Evolutionary conservation across 1,140 invertebrate species (phyloP).

Genomic region (Eumeta japonica): DNA sequence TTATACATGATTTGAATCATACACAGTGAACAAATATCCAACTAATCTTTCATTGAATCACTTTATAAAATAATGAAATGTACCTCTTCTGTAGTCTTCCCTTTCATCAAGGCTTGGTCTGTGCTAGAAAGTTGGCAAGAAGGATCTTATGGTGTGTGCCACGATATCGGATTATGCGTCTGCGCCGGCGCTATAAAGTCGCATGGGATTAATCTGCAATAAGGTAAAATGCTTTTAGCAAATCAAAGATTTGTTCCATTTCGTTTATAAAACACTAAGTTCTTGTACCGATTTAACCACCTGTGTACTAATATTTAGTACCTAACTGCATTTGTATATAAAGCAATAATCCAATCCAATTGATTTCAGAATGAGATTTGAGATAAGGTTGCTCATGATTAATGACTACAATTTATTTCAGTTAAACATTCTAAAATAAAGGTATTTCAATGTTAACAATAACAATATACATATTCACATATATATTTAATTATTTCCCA

Average conservation of each 20-base stretch:
- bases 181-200: slow-evolving; percentile 95
- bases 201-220: slow-evolving; percentile 81
- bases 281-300: neutral
- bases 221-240: slow-evolving; percentile 4
- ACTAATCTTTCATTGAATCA: no score
- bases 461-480: no score
- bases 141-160: slow-evolving; percentile 84
- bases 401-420: slow-evolving; percentile 1
- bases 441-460: no score
- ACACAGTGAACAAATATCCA: no score
- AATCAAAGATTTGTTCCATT: neutral
- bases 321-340: no score
- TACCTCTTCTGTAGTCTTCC: slow-evolving; percentile 75
- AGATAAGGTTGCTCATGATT: neutral
- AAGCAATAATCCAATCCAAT: no score
- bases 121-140: slow-evolving; percentile 95
- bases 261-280: neutral
- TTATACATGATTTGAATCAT: neutral
- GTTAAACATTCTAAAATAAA: no score
- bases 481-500: no score
- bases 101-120: slow-evolving; percentile 97
- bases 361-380: no score
- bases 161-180: slow-evolving; percentile 89
- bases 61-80: neutral
- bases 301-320: no score